A percentile compares a stretch with the other conserved stretches of the same genome.
Conservation (phyloP, 2,797 vertebrate genomes). For the Chelidonichthys spinosus region DNA sequence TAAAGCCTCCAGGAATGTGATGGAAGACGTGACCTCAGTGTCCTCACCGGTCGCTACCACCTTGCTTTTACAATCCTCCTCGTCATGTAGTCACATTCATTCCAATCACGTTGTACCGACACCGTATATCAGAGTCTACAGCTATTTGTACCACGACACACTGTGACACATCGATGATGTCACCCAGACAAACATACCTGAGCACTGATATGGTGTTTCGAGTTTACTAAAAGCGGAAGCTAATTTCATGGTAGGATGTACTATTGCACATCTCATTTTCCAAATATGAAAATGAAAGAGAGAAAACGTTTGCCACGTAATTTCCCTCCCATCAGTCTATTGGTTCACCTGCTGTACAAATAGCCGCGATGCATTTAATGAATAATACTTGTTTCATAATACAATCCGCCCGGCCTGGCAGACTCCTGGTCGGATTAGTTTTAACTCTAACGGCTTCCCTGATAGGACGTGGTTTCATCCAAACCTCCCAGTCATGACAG, state of each 20-base stretch:
- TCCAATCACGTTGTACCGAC: neutral
- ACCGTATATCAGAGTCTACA: neutral
- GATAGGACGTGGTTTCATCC: slow-evolving; percentile 28
- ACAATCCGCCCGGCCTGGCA: slow-evolving; percentile 33
- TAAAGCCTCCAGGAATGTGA: neutral
- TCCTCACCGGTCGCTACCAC: neutral
- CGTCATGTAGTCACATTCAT: neutral
- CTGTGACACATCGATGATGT: slow-evolving; percentile 7
- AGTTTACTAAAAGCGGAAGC: slow-evolving; percentile 14
- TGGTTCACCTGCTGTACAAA: slow-evolving; percentile 29
- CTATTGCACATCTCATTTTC: slow-evolving; percentile 30
- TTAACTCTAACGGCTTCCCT: slow-evolving; percentile 7
- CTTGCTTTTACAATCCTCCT: neutral
- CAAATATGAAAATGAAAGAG: slow-evolving; percentile 28
- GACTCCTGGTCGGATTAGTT: slow-evolving; percentile 29
- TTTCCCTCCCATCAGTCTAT: slow-evolving; percentile 34
- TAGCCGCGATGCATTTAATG: slow-evolving; percentile 34
- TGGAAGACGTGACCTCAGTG: neutral
- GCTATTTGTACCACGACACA: slow-evolving; percentile 7
- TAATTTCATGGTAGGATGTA: slow-evolving; percentile 54
- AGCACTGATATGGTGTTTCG: slow-evolving; percentile 4
- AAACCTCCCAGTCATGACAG: slow-evolving; percentile 27
- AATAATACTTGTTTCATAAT: slow-evolving; percentile 28
- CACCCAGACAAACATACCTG: neutral
- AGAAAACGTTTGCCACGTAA: slow-evolving; percentile 23